Evolutionary conservation across 2,888 invertebrate genomes (phyloP).

Genomic region (Corbicula japonica): DNA sequence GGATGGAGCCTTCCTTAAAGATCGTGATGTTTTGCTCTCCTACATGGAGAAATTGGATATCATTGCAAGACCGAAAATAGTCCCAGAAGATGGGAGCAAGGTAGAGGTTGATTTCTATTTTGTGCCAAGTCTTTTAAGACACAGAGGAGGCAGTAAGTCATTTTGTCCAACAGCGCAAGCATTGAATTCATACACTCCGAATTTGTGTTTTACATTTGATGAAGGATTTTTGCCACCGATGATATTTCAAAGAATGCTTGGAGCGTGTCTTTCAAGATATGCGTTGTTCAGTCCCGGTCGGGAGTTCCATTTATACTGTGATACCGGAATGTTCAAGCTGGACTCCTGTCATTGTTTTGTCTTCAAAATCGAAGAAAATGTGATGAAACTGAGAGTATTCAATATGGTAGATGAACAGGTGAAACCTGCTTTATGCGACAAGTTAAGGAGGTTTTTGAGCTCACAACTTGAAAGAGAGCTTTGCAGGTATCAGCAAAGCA

Average conservation of each 20-base stretch:
- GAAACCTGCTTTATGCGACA: constrained; percentile 55
- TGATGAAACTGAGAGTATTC: constrained; percentile 54
- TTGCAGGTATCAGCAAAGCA: constrained; percentile 60
- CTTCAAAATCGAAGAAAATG: constrained; percentile 38
- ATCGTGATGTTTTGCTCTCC: constrained; percentile 47
- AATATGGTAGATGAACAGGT: constrained; percentile 55
- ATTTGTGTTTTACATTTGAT: constrained; percentile 61
- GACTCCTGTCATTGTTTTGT: constrained; percentile 56
- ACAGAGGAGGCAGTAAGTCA: constrained; percentile 27
- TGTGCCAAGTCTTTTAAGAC: constrained; percentile 62
- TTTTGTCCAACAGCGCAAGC: constrained; percentile 1
- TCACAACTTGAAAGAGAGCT: constrained; percentile 54
- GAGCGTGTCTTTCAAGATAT: constrained; percentile 53
- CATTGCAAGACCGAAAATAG: constrained; percentile 61
- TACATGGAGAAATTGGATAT: constrained; percentile 67
- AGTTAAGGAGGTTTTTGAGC: constrained; percentile 54
- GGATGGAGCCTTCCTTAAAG: constrained; percentile 36
- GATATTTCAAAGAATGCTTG: constrained; percentile 62
- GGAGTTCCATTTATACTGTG: constrained; percentile 49
- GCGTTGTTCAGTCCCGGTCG: constrained; percentile 45
- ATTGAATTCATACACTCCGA: constrained; percentile 38
- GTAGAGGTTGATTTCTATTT: constrained; percentile 55
- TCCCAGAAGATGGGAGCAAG: constrained; percentile 41
- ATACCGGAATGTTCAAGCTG: constrained; percentile 56
- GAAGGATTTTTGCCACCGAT: constrained; percentile 62